Evolutionary conservation across 2,797 vertebrate genomes (phyloP).

Genomic region (Harpagifer antarcticus): DNA sequence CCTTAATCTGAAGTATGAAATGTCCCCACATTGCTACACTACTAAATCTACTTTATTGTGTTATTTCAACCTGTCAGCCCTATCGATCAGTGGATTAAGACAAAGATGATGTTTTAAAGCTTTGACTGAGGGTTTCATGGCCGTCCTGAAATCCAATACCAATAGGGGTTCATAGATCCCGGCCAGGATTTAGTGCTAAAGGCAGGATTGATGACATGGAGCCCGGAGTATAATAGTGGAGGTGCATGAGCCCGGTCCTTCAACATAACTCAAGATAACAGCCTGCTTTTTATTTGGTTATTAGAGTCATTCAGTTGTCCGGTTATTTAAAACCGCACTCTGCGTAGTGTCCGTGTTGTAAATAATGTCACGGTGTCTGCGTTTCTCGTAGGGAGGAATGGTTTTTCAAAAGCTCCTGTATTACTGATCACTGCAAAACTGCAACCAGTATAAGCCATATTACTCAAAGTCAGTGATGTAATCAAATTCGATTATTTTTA

Average conservation of each 20-base stretch:
- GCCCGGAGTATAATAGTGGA: conserved; percentile 46
- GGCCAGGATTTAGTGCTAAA: conserved; percentile 75
- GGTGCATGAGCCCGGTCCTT: conserved; percentile 61
- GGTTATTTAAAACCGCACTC: conserved; percentile 67
- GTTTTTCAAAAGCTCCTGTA: conserved; percentile 49
- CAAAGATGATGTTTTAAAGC: conserved; percentile 83
- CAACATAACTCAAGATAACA: conserved; percentile 75
- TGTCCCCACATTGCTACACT: conserved; percentile 58
- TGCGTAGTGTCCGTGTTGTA: conserved; percentile 25
- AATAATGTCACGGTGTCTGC: conserved; percentile 38
- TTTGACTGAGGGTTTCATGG: conserved; percentile 79
- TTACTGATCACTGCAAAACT: conserved; percentile 42
- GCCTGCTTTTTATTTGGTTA: conserved; percentile 72
- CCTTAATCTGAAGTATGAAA: conserved; percentile 72
- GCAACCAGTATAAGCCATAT: conserved; percentile 28
- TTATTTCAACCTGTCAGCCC: conserved; percentile 82
- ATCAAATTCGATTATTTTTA: conserved; percentile 61
- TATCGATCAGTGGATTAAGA: conserved; percentile 84
- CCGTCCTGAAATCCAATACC: conserved; percentile 78
- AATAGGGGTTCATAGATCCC: conserved; percentile 75
- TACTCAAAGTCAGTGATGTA: conserved; percentile 53
- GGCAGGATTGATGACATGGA: conserved; percentile 75
- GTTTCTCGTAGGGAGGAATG: conserved; percentile 5
- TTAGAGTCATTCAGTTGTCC: conserved; percentile 74
- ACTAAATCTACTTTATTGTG: conserved; percentile 83